Percentiles rank a stretch among this genome's conserved stretches.
These are phyloP conservation scores for Heteromurus nitidus DNA, from an alignment of 2,888 invertebrate species.

Conservation along the genomic window DNA sequence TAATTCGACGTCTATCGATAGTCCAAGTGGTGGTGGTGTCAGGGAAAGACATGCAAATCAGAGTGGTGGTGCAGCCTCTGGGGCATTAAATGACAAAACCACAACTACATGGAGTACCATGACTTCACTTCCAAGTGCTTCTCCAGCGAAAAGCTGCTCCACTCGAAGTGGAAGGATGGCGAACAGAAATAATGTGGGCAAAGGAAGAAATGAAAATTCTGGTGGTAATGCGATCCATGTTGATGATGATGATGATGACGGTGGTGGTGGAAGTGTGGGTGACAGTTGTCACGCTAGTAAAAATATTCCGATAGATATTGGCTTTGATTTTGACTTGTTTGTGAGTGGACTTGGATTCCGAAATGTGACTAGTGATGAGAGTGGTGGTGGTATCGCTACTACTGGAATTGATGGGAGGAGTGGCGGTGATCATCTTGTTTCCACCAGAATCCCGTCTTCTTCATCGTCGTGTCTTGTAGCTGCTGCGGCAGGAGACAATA, in stretches of 20 bases:
- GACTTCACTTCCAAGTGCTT: constrained; percentile 42
- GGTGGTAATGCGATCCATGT: background rate
- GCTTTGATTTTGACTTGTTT: constrained; percentile 67
- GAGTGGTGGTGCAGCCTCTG: background rate
- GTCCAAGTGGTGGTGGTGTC: constrained; percentile 12
- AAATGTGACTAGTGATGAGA: constrained; percentile 53
- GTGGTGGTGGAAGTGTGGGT: constrained; percentile 20
- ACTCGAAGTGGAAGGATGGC: constrained; percentile 29
- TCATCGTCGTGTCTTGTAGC: constrained; percentile 49
- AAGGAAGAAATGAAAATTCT: constrained; percentile 36
- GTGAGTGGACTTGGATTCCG: constrained; percentile 58
- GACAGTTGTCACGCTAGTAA: constrained; percentile 59
- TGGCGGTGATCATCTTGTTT: background rate
- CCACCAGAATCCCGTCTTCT: background rate
- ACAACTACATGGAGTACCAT: constrained; percentile 54
- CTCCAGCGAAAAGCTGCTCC: constrained; percentile 22
- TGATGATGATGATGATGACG: constrained; percentile 3
- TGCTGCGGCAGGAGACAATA: constrained; percentile 31
- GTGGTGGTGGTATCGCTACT: background rate
- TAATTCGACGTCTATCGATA: constrained; percentile 38
- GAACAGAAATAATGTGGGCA: constrained; percentile 39
- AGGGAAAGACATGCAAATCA: constrained; percentile 44
- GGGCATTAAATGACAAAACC: constrained; percentile 33
- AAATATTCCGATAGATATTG: constrained; percentile 64
- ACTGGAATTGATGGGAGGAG: background rate